Evolutionary conservation across 1,140 invertebrate species (phyloP).

Genomic region (Acyrthosiphon pisum): DNA sequence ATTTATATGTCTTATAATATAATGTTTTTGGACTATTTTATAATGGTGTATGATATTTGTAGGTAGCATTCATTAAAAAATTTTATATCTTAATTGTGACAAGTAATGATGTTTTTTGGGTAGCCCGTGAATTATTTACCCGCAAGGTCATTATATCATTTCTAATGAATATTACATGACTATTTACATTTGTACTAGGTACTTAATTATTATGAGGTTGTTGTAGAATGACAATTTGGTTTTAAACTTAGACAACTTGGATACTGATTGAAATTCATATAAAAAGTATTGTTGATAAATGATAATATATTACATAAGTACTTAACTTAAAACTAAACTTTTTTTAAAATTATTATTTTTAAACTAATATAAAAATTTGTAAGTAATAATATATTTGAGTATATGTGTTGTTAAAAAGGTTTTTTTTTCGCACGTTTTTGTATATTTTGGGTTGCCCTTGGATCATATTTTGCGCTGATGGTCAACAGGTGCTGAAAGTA

Average conservation of each 20-base stretch:
- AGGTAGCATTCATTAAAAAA: not conserved
- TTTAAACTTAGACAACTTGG: not conserved
- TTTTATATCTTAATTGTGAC: not conserved
- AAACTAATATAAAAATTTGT: not conserved
- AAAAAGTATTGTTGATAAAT: too few relatives aligned
- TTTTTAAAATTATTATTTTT: not conserved
- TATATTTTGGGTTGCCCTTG: not conserved
- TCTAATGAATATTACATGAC: not conserved
- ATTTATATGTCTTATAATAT: not conserved
- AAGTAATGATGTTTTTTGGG: too few relatives aligned
- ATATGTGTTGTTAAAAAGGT: not conserved
- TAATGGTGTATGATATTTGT: not conserved
- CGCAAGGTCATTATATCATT: not conserved
- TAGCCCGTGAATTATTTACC: not conserved
- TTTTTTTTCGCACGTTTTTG: not conserved
- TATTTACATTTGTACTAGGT: not conserved
- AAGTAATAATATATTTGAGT: not conserved
- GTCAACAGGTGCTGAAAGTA: not conserved
- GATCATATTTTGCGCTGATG: not conserved
- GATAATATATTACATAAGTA: too few relatives aligned
- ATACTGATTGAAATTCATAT: too few relatives aligned
- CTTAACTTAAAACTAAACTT: not conserved
- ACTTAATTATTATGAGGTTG: not conserved
- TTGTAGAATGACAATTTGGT: not conserved
- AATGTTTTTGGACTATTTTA: not conserved